A percentile compares a stretch with the other conserved stretches of the same genome.
These are phyloP conservation scores for Rhagonycha fulva DNA, from an alignment of 2,888 invertebrate species.

Conservation along the genomic window DNA sequence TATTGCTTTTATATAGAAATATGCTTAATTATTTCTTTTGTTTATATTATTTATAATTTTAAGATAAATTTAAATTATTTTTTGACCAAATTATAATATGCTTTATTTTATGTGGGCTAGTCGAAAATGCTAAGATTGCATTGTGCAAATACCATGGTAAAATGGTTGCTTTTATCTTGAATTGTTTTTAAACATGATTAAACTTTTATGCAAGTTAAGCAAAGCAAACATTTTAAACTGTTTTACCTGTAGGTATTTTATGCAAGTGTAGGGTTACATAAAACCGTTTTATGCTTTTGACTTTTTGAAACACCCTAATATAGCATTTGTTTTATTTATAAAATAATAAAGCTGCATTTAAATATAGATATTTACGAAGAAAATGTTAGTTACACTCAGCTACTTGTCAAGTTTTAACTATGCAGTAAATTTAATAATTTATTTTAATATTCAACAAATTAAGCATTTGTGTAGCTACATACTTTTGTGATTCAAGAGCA, in stretches of 20 bases:
- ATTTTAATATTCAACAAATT: constrained; percentile 18
- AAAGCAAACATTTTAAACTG: not conserved
- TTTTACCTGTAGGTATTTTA: not conserved
- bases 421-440: constrained; percentile 17
- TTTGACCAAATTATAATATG: constrained; percentile 33
- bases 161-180: constrained; percentile 17
- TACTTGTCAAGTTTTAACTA: constrained; percentile 16
- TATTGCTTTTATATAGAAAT: constrained; percentile 23
- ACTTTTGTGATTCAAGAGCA: constrained; percentile 17
- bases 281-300: not conserved
- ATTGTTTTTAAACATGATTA: constrained; percentile 13
- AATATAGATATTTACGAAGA: not conserved
- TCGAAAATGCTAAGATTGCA: constrained; percentile 29
- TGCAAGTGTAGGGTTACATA: not conserved
- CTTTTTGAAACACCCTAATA: not conserved
- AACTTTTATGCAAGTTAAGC: constrained; percentile 8
- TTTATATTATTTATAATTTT: constrained; percentile 14
- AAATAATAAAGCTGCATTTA: not conserved
- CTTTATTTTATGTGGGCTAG: constrained; percentile 40
- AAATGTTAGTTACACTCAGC: not conserved
- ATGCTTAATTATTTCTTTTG: constrained; percentile 24
- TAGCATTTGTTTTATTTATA: not conserved
- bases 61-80: constrained; percentile 28
- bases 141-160: constrained; percentile 12
- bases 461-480: constrained; percentile 20